phyloP scores from a whole-genome alignment of 1,140 invertebrate species.

The Archegozetes longisetosus region DNA sequence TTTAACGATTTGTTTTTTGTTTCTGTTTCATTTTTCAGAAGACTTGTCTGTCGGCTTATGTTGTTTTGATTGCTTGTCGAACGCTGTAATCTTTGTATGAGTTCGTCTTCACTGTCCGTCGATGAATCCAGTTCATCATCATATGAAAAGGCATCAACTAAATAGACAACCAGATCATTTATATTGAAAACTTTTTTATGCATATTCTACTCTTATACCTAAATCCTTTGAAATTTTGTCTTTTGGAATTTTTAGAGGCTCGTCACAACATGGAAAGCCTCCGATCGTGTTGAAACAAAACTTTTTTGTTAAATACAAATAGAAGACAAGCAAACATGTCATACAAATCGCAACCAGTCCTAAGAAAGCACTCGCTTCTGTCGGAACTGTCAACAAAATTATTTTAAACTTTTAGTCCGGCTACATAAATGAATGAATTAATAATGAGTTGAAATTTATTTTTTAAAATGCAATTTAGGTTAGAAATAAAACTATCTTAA shows the following conservation, averaged over 20 bases:
- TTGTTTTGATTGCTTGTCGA: conserved; percentile 28
- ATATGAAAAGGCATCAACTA: conserved; percentile 39
- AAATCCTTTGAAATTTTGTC: conserved; percentile 27
- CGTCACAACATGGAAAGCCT: conserved; percentile 42
- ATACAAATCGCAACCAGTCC: conserved; percentile 55
- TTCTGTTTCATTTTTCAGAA: neutral
- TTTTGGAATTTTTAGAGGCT: conserved; percentile 31
- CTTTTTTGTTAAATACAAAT: conserved; percentile 59
- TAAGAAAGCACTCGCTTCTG: conserved; percentile 56
- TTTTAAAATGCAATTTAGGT: too few relatives aligned
- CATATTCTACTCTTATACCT: conserved; percentile 19
- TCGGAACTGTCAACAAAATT: conserved; percentile 41
- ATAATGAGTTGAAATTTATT: too few relatives aligned
- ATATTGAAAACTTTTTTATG: neutral
- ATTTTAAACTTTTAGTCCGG: neutral
- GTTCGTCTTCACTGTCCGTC: conserved; percentile 57
- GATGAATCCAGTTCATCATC: conserved; percentile 41
- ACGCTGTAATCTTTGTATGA: conserved; percentile 40
- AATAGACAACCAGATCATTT: conserved; percentile 18
- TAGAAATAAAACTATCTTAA: too few relatives aligned
- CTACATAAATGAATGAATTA: too few relatives aligned
- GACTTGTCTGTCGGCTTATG: neutral
- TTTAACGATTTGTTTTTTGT: neutral
- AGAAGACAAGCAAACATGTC: conserved; percentile 53
- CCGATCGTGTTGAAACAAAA: conserved; percentile 48